Evolutionary conservation across 2,113 vertebrate genomes (phyloP).

Genomic region (Turnix velox): DNA sequence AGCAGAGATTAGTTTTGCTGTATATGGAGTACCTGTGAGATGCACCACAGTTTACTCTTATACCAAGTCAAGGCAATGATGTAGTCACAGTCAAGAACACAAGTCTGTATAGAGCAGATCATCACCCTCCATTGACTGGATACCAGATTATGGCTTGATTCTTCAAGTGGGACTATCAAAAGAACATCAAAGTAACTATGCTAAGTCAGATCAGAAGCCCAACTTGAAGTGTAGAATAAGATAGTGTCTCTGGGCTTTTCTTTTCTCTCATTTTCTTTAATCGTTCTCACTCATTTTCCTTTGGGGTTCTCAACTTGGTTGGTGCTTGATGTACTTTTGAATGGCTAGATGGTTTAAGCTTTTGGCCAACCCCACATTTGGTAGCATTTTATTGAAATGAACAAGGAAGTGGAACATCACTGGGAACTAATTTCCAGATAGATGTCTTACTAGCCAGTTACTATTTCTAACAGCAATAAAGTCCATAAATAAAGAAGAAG

Average conservation of each 20-base stretch:
- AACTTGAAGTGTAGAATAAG: neutral
- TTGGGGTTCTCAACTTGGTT: neutral
- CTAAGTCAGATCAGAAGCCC: neutral
- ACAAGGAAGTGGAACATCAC: neutral
- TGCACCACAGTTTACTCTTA: neutral
- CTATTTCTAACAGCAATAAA: neutral
- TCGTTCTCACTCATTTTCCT: no score
- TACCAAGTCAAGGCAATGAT: neutral
- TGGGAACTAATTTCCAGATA: neutral
- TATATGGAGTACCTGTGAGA: neutral
- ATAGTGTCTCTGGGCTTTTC: neutral
- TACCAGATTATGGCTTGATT: neutral
- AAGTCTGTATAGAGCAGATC: rapidly evolving
- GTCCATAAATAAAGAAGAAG: neutral
- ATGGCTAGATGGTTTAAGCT: neutral
- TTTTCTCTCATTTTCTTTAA: neutral
- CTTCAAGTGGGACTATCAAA: neutral
- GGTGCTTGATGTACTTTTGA: neutral
- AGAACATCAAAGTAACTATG: neutral
- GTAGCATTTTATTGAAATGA: neutral
- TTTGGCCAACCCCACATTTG: neutral
- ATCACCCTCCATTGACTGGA: neutral
- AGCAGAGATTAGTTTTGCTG: neutral
- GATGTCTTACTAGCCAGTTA: neutral
- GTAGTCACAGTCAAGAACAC: neutral